Conservation (phyloP, 2,888 invertebrate genomes). For the Platynereis dumerilii region DNA sequence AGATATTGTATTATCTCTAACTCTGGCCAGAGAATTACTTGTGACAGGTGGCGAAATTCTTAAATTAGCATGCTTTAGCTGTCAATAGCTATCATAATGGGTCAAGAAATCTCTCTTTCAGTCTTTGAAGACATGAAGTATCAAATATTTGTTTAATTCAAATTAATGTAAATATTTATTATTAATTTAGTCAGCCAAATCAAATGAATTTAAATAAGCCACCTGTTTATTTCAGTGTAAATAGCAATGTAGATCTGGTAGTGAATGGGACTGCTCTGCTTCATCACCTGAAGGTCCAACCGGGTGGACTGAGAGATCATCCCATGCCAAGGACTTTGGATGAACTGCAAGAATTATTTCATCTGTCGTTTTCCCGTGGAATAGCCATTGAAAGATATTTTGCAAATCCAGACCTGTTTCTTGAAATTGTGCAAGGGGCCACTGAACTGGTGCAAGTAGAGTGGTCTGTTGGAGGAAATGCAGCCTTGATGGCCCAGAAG, state of each 20-base stretch:
- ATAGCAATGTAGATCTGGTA: neutral
- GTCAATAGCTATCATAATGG: neutral
- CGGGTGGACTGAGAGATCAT: neutral
- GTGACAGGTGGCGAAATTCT: too few species aligned
- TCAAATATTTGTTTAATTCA: neutral
- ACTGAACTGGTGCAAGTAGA: conserved; percentile 38
- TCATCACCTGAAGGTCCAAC: neutral
- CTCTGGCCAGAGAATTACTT: too few species aligned
- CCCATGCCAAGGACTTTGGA: neutral
- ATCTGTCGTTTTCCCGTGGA: neutral
- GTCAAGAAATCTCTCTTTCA: neutral
- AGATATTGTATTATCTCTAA: too few species aligned
- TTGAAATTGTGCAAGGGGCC: neutral
- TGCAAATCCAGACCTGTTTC: neutral
- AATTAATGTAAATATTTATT: neutral
- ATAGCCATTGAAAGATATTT: neutral
- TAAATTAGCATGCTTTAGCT: neutral
- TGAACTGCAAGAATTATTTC: neutral
- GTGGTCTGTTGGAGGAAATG: conserved; percentile 65
- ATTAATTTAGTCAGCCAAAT: neutral
- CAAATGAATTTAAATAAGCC: neutral
- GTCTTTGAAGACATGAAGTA: neutral
- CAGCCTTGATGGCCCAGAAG: conserved; percentile 64
- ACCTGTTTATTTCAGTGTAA: neutral
- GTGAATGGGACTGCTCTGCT: neutral